These are phyloP conservation scores for Drosophila santomea DNA, from an alignment of 1,140 invertebrate genomes.

Conservation along the genomic window DNA sequence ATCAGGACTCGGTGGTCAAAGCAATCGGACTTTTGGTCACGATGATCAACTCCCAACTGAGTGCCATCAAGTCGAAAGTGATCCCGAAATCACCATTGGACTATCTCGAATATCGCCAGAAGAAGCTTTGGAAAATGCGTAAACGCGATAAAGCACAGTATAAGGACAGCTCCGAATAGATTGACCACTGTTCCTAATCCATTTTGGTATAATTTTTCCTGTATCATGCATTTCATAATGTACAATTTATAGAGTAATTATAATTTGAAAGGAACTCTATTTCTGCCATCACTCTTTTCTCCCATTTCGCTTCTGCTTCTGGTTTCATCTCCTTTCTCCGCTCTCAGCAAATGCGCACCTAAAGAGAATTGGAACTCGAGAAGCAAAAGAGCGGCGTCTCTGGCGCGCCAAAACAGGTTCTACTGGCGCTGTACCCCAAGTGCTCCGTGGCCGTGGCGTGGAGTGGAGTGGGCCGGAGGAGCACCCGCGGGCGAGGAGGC, in stretches of 20 bases:
- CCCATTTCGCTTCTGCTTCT: background rate
- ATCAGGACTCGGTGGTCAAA: background rate
- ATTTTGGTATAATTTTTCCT: background rate
- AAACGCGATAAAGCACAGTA: background rate
- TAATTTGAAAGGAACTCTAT: background rate
- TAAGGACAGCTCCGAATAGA: background rate
- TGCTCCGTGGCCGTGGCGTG: slow-evolving; percentile 2
- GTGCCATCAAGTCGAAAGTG: background rate
- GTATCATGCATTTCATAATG: background rate
- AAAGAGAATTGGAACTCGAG: slow-evolving; percentile 24
- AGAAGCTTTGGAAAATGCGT: background rate
- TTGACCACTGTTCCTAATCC: background rate
- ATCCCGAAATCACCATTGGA: too few relatives aligned
- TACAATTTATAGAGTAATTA: background rate
- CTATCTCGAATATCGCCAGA: too few relatives aligned
- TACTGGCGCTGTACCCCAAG: slow-evolving; percentile 52
- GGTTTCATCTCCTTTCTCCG: slow-evolving; percentile 13
- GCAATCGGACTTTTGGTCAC: background rate
- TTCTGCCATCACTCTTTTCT: slow-evolving; percentile 6
- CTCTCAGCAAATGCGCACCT: slow-evolving; percentile 56
- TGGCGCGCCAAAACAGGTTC: slow-evolving; percentile 80
- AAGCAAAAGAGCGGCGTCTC: slow-evolving; percentile 36
- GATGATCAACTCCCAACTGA: background rate
- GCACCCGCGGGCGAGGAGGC: background rate
- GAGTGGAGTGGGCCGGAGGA: slow-evolving; percentile 22